Evolutionary conservation across 2,113 vertebrate genomes (phyloP), one percentile per base, ranked within the genome.

Genomic region (Leucopternis melanops): DNA sequence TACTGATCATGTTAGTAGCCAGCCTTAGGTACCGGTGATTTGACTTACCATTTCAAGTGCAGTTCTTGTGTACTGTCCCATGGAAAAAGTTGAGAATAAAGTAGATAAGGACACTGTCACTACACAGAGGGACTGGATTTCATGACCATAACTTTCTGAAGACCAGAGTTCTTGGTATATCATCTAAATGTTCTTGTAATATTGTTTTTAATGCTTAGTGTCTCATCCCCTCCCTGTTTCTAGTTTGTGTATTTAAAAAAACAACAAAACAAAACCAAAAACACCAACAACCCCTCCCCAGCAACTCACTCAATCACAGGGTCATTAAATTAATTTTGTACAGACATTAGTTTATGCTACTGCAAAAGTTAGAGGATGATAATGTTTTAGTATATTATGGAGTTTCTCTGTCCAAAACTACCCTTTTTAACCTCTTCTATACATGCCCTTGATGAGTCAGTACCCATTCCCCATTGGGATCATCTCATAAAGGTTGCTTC

Each of bases 231-330:
- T 42, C 63, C 11, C 9, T 2, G 2, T 52, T 67, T 47, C 44
- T 75, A 13, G 13, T 38, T 83, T 55, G 8, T 73, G 21, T 58
- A 5, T 47, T 78, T 44, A 15, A 42, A 73, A 82, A 38, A 71
- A 4, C 8, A 50, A 9, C 16, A 69, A 54, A 42, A 20, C 17
- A 13, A 65, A 78, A 20, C 19, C 2, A 12, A 36, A 45, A 29
- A 25, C 19, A 4, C 8, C 11, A 74, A 40, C 19, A 11, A 19
- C 1, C 0, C 6, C 14, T 16, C 16, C 15, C 18, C 16, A 36
- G 26, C 31, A 63, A 16, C 26, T 88, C 34, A 4, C 18, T 42
- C 13, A 7, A 4, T 52, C 2, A 1, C 29, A 71, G 15, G 19
- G 26, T 75, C 42, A 36, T 81, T 71, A 34, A 42, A 54, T 75